Evolutionary conservation across 53 echinoderm and acorn worm genomes (phyloP), one percentile per base, ranked within the genome.

Genomic region (Arbacia lixula): DNA sequence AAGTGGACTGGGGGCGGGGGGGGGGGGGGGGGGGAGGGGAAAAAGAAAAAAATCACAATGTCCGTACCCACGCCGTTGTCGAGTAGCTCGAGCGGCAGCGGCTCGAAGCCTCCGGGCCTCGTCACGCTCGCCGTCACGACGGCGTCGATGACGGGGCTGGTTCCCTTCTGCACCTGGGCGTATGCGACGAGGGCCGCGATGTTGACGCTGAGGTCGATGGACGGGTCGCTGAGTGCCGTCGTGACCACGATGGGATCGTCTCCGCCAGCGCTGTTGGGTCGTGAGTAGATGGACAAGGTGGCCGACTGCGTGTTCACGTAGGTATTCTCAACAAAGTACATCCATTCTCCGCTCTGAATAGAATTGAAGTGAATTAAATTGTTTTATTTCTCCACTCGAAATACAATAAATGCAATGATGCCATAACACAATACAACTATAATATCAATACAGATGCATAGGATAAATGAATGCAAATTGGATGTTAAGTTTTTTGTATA

Each of bases 81-180:
- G 8, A 77, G 39, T 12, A 77, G 77, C 5, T n/a, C n/a, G n/a
- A n/a, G n/a, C n/a, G n/a, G n/a, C n/a, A n/a, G n/a, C n/a, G 39
- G 1, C 22, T 25, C 16, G n/a, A n/a, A n/a, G 16, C 66, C 56
- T 0, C 57, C 88, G 4, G 92, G 92, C 43, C 88, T 54, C 29
- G 85, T 82, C 17, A 91, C 57, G 28, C 58, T 80, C 1, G 88
- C 92, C 28, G 22, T 56, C 19, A 91, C 86, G n/a, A 57, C 72
- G 16, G 92, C 92, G 53, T 80, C 60, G 12, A 91, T 42, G 71
- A 91, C 85, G 32, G 92, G 88, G 2, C 40, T 60, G 63, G 83
- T 80, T 14, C 92, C 92, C 30, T 88, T 79, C 1, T 30, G 56
- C 19, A 88, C 73, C 61, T 91, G 77, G 39, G 92, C 88, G 22